Evolutionary conservation across 2,113 vertebrate species (phyloP).

Genomic region (Malurus cyaneus): DNA sequence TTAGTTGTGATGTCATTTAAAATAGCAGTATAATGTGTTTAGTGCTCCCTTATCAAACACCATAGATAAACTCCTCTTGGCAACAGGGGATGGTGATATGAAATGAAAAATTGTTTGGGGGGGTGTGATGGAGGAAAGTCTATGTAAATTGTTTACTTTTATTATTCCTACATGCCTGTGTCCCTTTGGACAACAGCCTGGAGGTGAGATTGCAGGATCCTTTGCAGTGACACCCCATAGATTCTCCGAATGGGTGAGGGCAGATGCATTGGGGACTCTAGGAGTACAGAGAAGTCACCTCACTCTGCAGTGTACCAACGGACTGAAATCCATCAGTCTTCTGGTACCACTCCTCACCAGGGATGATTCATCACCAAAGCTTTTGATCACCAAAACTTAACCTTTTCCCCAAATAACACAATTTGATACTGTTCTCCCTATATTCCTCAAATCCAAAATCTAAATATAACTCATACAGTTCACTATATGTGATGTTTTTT

Average conservation of each 20-base stretch:
- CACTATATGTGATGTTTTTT: background rate
- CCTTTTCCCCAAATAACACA: background rate
- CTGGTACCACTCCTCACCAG: background rate
- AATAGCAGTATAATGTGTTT: constrained; percentile 60
- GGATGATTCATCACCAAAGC: background rate
- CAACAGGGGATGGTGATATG: constrained; percentile 28
- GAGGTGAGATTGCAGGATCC: background rate
- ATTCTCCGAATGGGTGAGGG: background rate
- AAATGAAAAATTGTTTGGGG: constrained; percentile 29
- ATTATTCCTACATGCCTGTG: background rate
- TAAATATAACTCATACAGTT: background rate
- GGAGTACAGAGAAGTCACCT: background rate
- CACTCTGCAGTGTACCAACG: background rate
- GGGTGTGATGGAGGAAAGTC: background rate
- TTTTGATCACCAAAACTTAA: background rate
- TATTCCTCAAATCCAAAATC: background rate
- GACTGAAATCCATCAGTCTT: background rate
- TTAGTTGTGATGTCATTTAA: constrained; percentile 72
- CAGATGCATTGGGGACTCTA: background rate
- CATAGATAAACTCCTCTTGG: constrained; percentile 54
- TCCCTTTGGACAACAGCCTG: background rate
- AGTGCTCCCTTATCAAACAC: constrained; percentile 62
- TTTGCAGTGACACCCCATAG: background rate
- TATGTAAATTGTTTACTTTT: background rate
- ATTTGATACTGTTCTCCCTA: background rate